A percentile compares a stretch with the other conserved stretches of the same genome.
These are phyloP conservation scores for Aspidapion aeneum DNA, from an alignment of 2,888 invertebrate genomes.

Conservation along the genomic window DNA sequence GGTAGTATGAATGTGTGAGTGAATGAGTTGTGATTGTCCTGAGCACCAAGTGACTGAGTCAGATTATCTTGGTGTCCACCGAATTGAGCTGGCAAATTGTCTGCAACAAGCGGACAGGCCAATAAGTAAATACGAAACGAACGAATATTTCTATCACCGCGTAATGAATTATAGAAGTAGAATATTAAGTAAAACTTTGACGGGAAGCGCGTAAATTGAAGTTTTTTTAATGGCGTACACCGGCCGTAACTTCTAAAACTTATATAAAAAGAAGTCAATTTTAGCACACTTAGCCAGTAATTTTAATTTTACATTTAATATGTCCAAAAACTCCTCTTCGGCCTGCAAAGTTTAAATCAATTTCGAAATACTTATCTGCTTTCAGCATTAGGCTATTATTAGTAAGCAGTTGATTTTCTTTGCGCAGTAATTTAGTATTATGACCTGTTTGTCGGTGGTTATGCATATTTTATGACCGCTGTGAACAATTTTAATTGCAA, in stretches of 20 bases:
- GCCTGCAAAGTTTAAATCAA: constrained; percentile 73
- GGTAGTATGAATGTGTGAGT: no score
- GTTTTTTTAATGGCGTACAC: constrained; percentile 70
- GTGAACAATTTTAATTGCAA: no score
- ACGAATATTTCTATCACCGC: constrained; percentile 55
- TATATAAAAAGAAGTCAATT: constrained; percentile 65
- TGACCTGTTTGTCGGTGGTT: constrained; percentile 60
- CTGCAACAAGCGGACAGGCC: no score
- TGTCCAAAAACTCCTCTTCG: constrained; percentile 71
- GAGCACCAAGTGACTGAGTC: no score
- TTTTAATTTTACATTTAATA: constrained; percentile 62
- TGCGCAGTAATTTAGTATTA: constrained; percentile 59
- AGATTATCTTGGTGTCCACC: no score
- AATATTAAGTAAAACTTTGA: constrained; percentile 74
- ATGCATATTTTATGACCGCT: constrained; percentile 50
- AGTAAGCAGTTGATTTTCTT: constrained; percentile 63
- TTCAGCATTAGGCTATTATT: constrained; percentile 60
- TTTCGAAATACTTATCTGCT: constrained; percentile 80
- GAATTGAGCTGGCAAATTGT: no score
- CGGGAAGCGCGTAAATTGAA: constrained; percentile 79
- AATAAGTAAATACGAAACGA: no score
- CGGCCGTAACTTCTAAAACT: constrained; percentile 70
- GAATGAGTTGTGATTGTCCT: no score
- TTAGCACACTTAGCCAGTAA: constrained; percentile 59
- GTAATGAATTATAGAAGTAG: constrained; percentile 73